A percentile compares a stretch with the other conserved stretches of the same genome.
These are phyloP conservation scores for Podocnemis expansa DNA, from an alignment of 2,113 vertebrate species.

Conservation along the genomic window DNA sequence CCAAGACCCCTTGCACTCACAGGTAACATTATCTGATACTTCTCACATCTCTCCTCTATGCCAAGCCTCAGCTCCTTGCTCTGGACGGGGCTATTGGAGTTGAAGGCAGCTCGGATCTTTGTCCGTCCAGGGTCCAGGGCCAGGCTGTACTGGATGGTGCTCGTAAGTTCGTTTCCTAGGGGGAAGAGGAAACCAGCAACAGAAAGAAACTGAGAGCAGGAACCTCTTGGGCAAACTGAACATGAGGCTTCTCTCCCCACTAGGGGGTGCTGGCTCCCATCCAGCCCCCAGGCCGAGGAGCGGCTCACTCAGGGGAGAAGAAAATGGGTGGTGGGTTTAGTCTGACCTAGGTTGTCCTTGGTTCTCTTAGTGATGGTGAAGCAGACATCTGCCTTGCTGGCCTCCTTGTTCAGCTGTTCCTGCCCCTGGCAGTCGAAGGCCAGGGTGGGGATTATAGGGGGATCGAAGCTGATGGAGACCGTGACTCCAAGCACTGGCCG, in stretches of 20 bases:
- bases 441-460: constrained; percentile 65
- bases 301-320: no score
- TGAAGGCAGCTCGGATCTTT: background rate
- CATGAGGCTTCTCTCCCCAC: background rate
- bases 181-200: background rate
- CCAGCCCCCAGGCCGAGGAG: background rate
- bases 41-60: background rate
- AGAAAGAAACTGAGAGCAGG: background rate
- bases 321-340: fast-evolving
- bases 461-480: constrained; percentile 72
- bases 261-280: background rate
- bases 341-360: constrained; percentile 62
- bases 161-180: no score
- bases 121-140: constrained; percentile 36
- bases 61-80: background rate
- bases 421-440: constrained; percentile 59
- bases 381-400: constrained; percentile 52
- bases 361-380: constrained; percentile 67
- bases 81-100: background rate
- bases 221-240: no score
- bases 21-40: fast-evolving
- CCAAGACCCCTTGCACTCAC: background rate
- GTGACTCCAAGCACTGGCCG: constrained; percentile 75
- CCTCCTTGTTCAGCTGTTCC: background rate
- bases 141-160: constrained; percentile 36